phyloP scores from a whole-genome alignment of 2,113 vertebrate species.

The Ameiurus melas region DNA sequence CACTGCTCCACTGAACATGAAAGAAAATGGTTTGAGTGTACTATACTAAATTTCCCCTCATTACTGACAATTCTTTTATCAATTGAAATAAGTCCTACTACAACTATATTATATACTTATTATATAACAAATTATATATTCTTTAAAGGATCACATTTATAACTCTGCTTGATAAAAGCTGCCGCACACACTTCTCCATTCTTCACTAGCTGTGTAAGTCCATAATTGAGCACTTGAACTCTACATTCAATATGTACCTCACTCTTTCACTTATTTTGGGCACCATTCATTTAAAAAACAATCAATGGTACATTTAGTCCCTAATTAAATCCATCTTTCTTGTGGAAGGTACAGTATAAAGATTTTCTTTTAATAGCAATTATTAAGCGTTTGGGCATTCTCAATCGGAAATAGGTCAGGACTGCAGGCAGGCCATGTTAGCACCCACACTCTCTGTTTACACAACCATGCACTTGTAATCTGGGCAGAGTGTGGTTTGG shows the following conservation, averaged over 20 bases:
- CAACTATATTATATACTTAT: too few species aligned
- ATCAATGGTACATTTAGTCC: constrained; percentile 26
- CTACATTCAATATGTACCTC: neutral
- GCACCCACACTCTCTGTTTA: too few species aligned
- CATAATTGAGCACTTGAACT: constrained; percentile 3
- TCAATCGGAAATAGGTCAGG: too few species aligned
- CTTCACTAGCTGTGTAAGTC: neutral
- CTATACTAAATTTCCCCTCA: neutral
- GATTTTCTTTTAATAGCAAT: neutral
- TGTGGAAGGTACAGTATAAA: constrained; percentile 25
- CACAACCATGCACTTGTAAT: too few species aligned
- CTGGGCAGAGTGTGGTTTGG: too few species aligned
- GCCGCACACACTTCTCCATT: neutral
- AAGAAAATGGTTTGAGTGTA: neutral
- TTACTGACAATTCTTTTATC: neutral
- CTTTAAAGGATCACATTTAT: neutral
- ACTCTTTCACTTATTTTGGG: neutral
- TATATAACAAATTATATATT: neutral
- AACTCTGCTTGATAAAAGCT: neutral
- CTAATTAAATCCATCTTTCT: constrained; percentile 43
- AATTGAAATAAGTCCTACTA: neutral
- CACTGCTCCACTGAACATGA: neutral
- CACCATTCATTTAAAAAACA: constrained; percentile 32
- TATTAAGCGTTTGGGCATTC: too few species aligned
- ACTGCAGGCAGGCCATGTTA: too few species aligned